Conservation (phyloP, 2,797 vertebrate genomes). For the Acanthurus lineatus region DNA sequence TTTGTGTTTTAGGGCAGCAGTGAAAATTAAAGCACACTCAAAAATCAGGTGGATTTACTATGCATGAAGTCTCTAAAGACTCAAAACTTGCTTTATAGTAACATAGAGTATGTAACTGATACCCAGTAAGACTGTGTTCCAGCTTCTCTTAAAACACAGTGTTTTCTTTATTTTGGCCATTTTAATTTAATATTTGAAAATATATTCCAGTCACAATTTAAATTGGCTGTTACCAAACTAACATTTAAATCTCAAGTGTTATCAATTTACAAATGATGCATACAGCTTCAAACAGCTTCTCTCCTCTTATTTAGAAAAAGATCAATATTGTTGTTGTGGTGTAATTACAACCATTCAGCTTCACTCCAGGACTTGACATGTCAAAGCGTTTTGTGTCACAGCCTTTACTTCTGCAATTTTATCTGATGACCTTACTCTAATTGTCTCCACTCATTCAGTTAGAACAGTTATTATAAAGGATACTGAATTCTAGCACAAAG, state of each 20-base stretch:
- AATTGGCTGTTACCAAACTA: no score
- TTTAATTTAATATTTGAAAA: no score
- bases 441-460: not conserved
- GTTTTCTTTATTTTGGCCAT: no score
- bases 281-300: slow-evolving; percentile 2
- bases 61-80: no score
- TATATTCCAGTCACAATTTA: no score
- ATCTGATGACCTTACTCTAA: slow-evolving; percentile 16
- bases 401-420: slow-evolving; percentile 15
- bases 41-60: not conserved
- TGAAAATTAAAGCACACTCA: not conserved
- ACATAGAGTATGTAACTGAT: no score
- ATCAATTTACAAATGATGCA: not conserved
- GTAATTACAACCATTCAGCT: not conserved
- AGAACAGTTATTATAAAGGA: slow-evolving; percentile 7
- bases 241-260: no score
- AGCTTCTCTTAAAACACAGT: no score
- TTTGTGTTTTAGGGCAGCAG: not conserved
- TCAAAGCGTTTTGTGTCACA: slow-evolving; percentile 1
- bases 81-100: no score
- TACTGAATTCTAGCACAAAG: slow-evolving; percentile 9
- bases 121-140: no score
- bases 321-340: slow-evolving; percentile 1
- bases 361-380: not conserved
- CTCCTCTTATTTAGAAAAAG: slow-evolving; percentile 7